Percentiles rank a stretch among this genome's conserved stretches.
phyloP scores from a whole-genome alignment of 1,140 invertebrate species.

The Lamellibrachia luymesi region DNA sequence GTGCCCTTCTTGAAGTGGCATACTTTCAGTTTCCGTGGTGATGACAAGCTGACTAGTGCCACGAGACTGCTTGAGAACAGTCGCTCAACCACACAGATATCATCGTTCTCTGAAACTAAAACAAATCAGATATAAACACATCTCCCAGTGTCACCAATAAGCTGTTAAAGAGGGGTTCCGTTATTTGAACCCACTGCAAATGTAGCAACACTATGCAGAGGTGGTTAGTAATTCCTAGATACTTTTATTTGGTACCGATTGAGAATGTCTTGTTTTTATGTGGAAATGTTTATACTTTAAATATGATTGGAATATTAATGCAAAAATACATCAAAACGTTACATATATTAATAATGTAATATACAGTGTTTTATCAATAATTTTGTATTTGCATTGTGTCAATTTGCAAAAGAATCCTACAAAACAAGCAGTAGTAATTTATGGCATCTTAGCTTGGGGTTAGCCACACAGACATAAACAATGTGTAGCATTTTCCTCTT shows the following conservation, averaged over 20 bases:
- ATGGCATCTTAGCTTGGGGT: neutral
- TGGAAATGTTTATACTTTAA: neutral
- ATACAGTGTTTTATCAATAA: no score
- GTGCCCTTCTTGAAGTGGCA: slow-evolving; percentile 98
- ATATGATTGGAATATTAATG: no score
- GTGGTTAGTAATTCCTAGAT: neutral
- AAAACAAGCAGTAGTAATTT: neutral
- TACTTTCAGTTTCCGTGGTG: slow-evolving; percentile 90
- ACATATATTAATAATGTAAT: no score
- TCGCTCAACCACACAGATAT: slow-evolving; percentile 91
- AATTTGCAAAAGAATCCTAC: neutral
- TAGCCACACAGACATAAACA: neutral
- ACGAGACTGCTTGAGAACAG: slow-evolving; percentile 96
- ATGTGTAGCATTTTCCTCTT: neutral
- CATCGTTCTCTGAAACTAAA: slow-evolving; percentile 68
- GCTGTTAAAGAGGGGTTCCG: neutral
- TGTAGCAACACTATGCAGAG: neutral
- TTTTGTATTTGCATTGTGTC: no score
- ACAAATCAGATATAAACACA: neutral
- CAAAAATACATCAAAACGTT: no score
- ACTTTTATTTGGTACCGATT: neutral
- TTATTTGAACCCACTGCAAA: neutral
- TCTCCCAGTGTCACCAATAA: neutral
- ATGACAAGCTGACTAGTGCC: slow-evolving; percentile 86
- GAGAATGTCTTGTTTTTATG: neutral